Percentiles rank a stretch among this genome's conserved stretches.
These are phyloP conservation scores for Petrocephalus zakoni DNA, from an alignment of 2,113 vertebrate genomes.

Conservation along the genomic window DNA sequence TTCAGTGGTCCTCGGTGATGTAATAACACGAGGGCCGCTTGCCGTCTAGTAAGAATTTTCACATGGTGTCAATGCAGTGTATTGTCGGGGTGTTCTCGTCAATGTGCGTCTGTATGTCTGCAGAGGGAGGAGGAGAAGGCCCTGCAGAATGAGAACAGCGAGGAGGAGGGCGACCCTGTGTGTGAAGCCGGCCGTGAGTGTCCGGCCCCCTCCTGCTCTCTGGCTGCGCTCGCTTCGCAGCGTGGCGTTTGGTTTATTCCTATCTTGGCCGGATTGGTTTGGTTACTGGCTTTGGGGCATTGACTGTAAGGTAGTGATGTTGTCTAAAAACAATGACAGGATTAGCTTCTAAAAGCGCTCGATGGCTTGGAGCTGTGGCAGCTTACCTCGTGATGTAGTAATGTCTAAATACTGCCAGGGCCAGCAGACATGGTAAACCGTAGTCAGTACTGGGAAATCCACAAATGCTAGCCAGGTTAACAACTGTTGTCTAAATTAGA, in stretches of 20 bases:
- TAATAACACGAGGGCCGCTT: neutral
- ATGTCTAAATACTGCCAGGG: neutral
- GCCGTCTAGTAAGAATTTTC: neutral
- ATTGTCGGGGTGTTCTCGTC: neutral
- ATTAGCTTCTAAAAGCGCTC: neutral
- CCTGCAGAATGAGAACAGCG: constrained; percentile 51
- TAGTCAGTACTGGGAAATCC: neutral
- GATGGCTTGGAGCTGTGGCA: neutral
- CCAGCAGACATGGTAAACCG: neutral
- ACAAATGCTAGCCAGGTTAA: neutral
- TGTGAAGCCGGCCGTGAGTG: constrained; percentile 49
- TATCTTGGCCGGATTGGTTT: neutral
- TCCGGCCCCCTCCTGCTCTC: neutral
- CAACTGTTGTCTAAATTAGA: neutral
- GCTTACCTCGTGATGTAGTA: neutral
- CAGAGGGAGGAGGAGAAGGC: constrained; percentile 61
- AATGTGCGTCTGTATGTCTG: neutral
- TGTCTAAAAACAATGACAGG: neutral
- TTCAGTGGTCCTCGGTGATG: neutral
- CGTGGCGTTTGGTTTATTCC: neutral
- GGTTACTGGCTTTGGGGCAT: neutral
- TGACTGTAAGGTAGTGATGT: neutral
- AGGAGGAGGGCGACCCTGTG: constrained; percentile 31
- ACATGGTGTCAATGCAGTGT: neutral
- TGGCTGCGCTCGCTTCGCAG: neutral